A percentile compares a stretch with the other conserved stretches of the same genome.
These are phyloP conservation scores for Eunapius fragilis DNA, from an alignment of 37 sponge, comb jelly and placozoan species.

Conservation along the genomic window DNA sequence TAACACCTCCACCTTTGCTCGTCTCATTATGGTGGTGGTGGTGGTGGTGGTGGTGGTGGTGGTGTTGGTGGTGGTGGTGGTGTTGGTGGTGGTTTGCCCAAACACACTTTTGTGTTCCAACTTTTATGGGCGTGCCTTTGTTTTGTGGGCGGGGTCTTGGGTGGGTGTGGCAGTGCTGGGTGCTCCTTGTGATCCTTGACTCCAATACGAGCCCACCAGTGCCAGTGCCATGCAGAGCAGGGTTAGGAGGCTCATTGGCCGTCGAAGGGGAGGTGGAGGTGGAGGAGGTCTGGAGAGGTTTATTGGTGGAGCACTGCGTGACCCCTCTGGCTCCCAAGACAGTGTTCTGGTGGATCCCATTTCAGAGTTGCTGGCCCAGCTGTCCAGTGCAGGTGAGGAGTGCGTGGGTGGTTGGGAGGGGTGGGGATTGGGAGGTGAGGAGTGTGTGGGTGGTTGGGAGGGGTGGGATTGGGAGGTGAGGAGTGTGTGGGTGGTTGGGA, in stretches of 20 bases:
- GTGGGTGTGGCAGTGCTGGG: too few relatives aligned
- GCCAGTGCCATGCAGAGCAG: constrained; percentile 27
- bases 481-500: too few relatives aligned
- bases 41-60: too few relatives aligned
- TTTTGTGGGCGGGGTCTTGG: too few relatives aligned
- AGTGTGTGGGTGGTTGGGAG: constrained; percentile 3
- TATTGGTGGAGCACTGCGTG: constrained; percentile 25
- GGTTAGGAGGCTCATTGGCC: constrained; percentile 57
- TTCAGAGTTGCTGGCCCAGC: constrained; percentile 80
- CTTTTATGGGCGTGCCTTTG: too few relatives aligned
- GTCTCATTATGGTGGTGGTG: too few relatives aligned
- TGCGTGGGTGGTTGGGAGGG: background rate
- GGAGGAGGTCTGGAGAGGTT: constrained; percentile 49
- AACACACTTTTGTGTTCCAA: too few relatives aligned
- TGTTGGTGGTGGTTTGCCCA: too few relatives aligned
- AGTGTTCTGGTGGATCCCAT: constrained; percentile 61
- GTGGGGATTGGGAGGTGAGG: background rate
- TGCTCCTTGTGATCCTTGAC: background rate
- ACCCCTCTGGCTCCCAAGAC: constrained; percentile 34
- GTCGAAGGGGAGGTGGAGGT: constrained; percentile 28
- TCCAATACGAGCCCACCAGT: background rate
- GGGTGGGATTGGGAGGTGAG: too few relatives aligned
- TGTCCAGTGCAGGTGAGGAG: constrained; percentile 38
- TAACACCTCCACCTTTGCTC: too few relatives aligned
- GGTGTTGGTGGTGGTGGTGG: too few relatives aligned